A percentile compares a stretch with the other conserved stretches of the same genome.
Evolutionary conservation across 2,888 invertebrate species (phyloP).

Genomic region (Endotricha flammealis): DNA sequence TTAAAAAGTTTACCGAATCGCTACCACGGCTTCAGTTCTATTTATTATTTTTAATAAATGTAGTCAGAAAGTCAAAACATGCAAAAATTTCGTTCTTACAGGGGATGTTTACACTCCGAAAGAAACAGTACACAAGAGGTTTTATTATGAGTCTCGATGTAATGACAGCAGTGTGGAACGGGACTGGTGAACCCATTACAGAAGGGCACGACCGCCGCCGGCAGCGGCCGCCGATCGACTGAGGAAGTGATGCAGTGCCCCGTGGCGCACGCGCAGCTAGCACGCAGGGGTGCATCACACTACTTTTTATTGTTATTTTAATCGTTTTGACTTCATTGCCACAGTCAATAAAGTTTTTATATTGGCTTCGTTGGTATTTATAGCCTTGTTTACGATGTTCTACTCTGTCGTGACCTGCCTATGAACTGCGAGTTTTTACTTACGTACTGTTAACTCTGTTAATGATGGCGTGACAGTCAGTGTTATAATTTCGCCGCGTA

Average conservation of each 20-base stretch:
- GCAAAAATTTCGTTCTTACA: too few species aligned
- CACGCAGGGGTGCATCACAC: constrained; percentile 35
- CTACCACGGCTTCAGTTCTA: too few species aligned
- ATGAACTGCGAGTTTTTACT: too few species aligned
- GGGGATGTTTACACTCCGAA: constrained; percentile 9
- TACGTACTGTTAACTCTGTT: too few species aligned
- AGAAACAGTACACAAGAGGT: constrained; percentile 25
- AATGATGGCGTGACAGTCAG: too few species aligned
- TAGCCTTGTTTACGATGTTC: too few species aligned
- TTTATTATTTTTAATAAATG: too few species aligned
- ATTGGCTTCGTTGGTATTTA: too few species aligned
- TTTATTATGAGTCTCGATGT: constrained; percentile 33
- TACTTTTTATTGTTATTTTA: constrained; percentile 12
- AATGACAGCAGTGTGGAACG: constrained; percentile 38
- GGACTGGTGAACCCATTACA: constrained; percentile 55
- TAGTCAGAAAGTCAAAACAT: too few species aligned
- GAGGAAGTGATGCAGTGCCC: constrained; percentile 46
- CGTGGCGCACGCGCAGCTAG: constrained; percentile 37
- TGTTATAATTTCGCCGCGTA: too few species aligned
- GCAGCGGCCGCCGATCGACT: constrained; percentile 57
- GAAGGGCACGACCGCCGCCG: constrained; percentile 58
- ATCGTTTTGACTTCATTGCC: background rate
- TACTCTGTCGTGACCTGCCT: too few species aligned
- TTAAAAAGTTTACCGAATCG: too few species aligned
- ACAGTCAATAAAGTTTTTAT: background rate